A percentile compares a stretch with the other conserved stretches of the same genome.
phyloP scores from a whole-genome alignment of 2,888 invertebrate genomes.

The Polylopha cassiicola region DNA sequence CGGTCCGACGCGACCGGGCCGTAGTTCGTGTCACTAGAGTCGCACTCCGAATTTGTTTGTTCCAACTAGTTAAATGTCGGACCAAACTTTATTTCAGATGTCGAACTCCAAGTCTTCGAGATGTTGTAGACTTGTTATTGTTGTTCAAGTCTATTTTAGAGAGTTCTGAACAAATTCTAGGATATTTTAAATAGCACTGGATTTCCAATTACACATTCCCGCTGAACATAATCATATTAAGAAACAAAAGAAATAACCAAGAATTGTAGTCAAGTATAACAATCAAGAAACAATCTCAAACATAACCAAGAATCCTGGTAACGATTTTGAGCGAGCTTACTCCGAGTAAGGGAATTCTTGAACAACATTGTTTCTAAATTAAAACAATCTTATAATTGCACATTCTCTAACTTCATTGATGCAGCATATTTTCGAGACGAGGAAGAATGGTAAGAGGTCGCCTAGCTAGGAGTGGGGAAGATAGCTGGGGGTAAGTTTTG shows the following conservation, averaged over 20 bases:
- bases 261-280: constrained; percentile 33
- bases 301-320: constrained; percentile 72
- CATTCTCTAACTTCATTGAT: constrained; percentile 74
- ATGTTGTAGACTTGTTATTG: constrained; percentile 57
- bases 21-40: constrained; percentile 54
- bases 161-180: constrained; percentile 8
- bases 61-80: constrained; percentile 73
- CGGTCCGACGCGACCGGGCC: constrained; percentile 35
- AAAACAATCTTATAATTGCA: constrained; percentile 78
- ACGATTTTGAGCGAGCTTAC: constrained; percentile 61
- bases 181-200: constrained; percentile 5
- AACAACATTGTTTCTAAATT: constrained; percentile 75
- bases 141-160: constrained; percentile 43
- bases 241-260: not conserved
- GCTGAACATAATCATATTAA: not conserved
- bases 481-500: constrained; percentile 59
- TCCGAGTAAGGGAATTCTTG: constrained; percentile 69
- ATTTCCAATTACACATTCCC: no score
- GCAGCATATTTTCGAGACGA: constrained; percentile 56
- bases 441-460: constrained; percentile 27
- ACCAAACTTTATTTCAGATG: constrained; percentile 62
- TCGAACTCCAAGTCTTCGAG: constrained; percentile 46
- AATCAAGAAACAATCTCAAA: constrained; percentile 66
- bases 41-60: constrained; percentile 64
- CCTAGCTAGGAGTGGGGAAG: constrained; percentile 29